Conservation (phyloP, 2,888 invertebrate genomes). For the Nephrocerus scutellatus region DNA sequence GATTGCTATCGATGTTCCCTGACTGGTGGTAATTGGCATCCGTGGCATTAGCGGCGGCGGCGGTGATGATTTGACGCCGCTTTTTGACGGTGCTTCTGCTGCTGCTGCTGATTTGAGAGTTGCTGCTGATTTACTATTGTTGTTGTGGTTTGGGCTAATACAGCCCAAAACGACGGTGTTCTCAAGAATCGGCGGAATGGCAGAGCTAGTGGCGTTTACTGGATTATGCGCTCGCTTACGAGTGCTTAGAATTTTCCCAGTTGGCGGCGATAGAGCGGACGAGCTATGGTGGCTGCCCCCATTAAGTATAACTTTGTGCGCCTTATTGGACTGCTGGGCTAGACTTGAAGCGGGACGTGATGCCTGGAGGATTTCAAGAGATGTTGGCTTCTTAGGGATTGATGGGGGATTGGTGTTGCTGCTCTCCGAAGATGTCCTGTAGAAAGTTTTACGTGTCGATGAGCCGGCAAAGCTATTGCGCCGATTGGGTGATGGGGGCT, state of each 20-base stretch:
- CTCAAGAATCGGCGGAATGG: slow-evolving; percentile 39
- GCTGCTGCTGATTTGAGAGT: slow-evolving; percentile 5
- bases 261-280: slow-evolving; percentile 20
- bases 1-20: slow-evolving; percentile 18
- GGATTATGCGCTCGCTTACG: slow-evolving; percentile 46
- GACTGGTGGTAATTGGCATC: slow-evolving; percentile 26
- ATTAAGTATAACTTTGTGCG: slow-evolving; percentile 36
- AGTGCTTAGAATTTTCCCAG: slow-evolving; percentile 22
- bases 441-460: slow-evolving; percentile 36
- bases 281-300: slow-evolving; percentile 23
- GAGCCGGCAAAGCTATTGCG: slow-evolving; percentile 48
- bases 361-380: slow-evolving; percentile 36
- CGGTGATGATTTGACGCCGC: slow-evolving; percentile 26
- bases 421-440: slow-evolving; percentile 24
- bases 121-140: slow-evolving; percentile 4
- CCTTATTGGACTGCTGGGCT: slow-evolving; percentile 30
- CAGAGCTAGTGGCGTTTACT: slow-evolving; percentile 18
- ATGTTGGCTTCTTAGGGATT: slow-evolving; percentile 43
- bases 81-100: slow-evolving; percentile 13
- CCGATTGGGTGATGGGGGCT: slow-evolving; percentile 41
- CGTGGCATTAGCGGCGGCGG: slow-evolving; percentile 45
- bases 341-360: slow-evolving; percentile 31
- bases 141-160: slow-evolving; percentile 8
- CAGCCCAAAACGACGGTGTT: too few species aligned
- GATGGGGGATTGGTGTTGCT: slow-evolving; percentile 42